Base-by-base conservation (phyloP, 1,140 invertebrate genomes). In the Phenacoccus solenopsis region DNA sequence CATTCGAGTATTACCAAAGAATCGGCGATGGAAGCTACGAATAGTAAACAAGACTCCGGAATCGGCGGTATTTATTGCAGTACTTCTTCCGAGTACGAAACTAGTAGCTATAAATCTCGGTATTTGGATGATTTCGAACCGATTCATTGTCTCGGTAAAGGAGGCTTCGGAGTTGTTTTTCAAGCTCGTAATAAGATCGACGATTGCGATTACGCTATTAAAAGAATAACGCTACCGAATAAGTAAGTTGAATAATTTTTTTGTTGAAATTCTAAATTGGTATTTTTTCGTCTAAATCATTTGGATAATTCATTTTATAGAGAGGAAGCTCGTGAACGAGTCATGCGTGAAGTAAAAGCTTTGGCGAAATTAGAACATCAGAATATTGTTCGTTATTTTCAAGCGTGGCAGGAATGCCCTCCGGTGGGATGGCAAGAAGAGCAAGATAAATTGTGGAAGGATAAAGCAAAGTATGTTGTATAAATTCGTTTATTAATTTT, bases 81-180 rank as follows among this genome's bases (percentile, higher is more conserved):
- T 1, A 64, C 59, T 9, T 49, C 16, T 49, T 49, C 38, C 12
- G 59, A 64, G 25, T 64, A 64, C 25, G 59, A 25, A 20, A 30
- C n/a, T 38, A 49, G 30, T 32, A 73, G 75, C 28, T 82, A 75
- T 77, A 81, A 76, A 7, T 91, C 85, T 4, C 86, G 93, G 69
- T 98, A 93, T 78, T 80, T 88, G 68, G 86, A 84, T 20, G 94
- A 98, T 76, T 98, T 96, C 79, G 88, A 91, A 28, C 86, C 90
- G 7, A 78, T 96, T 32, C 81, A 86, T 71, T 89, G 90, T 74
- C 81, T 98, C 0, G 95, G 95, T 0, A 87, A 86, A 76, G 96
- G 96, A n/a, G 96, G 95, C 0, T 98, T 97, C 81, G 96, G 96
- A 0, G 88, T 98, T 22, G 96, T 99, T 0, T 98, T 98, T 80